Evolutionary conservation across 2,888 invertebrate genomes (phyloP), one percentile per base, ranked within the genome.

Genomic region (Aphodius sticticus): DNA sequence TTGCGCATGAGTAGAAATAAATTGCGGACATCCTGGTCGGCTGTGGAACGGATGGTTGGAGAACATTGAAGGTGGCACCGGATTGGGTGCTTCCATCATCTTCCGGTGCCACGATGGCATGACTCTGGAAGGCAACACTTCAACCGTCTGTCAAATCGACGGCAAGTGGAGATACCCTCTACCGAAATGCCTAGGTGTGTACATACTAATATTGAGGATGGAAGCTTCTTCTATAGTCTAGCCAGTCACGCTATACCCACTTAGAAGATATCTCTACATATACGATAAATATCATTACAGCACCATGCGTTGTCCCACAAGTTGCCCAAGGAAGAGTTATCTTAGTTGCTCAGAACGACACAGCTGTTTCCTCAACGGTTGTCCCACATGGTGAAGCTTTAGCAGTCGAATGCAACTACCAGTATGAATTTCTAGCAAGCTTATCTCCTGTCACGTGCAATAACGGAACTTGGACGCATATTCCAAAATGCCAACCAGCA

Each of bases 21-120:
- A 99, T 90, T 99, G 99, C 90, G 97, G 98, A 0, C 94, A 96
- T 85, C 97, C 99, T 0, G 98, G 97, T 2, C 93, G 95, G 76
- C 92, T 99, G 7, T 97, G 96, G 93, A 99, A 99, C 87, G 99
- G 99, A 4, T 99, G 98, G 96, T 92, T 95, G 85, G 97, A 97
- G 90, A 96, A 96, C 87, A 95, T 96, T 80, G 96, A 96, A 84
- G 93, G 93, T 53, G 97, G 97, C 36, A 98, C 97, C 4, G 97
- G 96, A 0, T 91, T 97, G 37, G 98, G 98, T 0, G 96, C 97
- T 0, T 96, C 96, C 81, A 94, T 98, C 82, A 97, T 97, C 86
- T 99, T 97, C 89, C 93, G 97, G 82, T 99, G 99, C 87, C 95
- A 96, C 86, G 96, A 97, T 81, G 96, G 96, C 82, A 98, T 97